Evolutionary conservation across 23 tunicate species (phyloP).

Genomic region (Styela clava): DNA sequence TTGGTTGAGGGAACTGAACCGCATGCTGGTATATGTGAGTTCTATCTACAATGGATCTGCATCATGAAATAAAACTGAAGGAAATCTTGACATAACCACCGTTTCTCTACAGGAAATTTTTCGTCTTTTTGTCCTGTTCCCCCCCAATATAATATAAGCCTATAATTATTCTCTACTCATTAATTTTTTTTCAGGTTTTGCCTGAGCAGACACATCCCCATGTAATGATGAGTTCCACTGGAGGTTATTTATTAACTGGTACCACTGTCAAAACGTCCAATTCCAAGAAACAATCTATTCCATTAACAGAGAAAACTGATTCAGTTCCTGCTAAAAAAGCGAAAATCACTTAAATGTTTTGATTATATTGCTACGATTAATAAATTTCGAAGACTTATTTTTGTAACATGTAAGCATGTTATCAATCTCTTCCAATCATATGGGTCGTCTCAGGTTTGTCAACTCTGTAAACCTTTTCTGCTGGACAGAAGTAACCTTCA

Average conservation of each 20-base stretch:
- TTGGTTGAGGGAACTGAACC: too few relatives aligned
- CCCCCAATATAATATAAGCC: too few relatives aligned
- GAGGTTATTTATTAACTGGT: constrained; percentile 86
- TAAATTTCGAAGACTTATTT: too few relatives aligned
- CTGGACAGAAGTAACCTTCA: constrained; percentile 67
- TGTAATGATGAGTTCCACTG: constrained; percentile 69
- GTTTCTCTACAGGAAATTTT: too few relatives aligned
- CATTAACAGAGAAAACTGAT: not conserved
- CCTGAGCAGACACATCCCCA: constrained; percentile 92
- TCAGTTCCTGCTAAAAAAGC: not conserved
- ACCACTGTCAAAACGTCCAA: constrained; percentile 42
- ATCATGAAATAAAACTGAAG: too few relatives aligned
- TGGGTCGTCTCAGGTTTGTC: constrained; percentile 77
- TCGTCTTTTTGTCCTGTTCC: too few relatives aligned
- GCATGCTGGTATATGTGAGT: too few relatives aligned
- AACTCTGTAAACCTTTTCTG: constrained; percentile 58
- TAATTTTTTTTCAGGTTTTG: constrained; percentile 58
- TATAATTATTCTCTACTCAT: too few relatives aligned
- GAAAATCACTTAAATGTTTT: not conserved
- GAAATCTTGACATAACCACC: too few relatives aligned
- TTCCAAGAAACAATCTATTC: not conserved
- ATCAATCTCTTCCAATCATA: constrained; percentile 56
- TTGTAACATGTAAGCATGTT: too few relatives aligned
- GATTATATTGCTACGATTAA: not conserved
- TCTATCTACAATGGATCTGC: too few relatives aligned